phyloP scores from a whole-genome alignment of 2,888 invertebrate genomes.

The Thecophora atra region DNA sequence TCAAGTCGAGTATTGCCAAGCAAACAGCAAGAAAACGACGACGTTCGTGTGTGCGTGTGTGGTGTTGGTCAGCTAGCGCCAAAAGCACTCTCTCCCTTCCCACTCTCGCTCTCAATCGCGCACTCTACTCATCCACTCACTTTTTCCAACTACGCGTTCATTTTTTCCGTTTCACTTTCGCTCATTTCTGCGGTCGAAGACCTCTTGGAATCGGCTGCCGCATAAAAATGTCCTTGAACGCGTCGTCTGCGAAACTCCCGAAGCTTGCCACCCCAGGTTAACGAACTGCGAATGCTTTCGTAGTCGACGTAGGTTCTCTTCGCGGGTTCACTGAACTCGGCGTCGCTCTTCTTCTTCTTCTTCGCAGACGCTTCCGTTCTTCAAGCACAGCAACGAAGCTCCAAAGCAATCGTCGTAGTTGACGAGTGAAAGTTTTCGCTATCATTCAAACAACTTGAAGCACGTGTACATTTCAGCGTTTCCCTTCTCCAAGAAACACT shows the following conservation, averaged over 20 bases:
- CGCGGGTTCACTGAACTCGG: conserved; percentile 23
- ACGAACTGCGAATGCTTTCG: neutral
- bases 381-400: no score
- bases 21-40: no score
- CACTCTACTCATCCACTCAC: neutral
- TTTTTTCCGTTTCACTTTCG: conserved; percentile 25
- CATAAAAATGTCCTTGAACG: conserved; percentile 41
- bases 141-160: neutral
- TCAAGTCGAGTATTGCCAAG: no score
- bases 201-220: neutral
- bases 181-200: conserved; percentile 15
- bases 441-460: no score
- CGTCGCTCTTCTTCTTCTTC: neutral
- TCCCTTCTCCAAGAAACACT: no score
- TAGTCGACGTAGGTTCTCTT: neutral
- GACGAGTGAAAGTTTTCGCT: no score
- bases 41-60: no score
- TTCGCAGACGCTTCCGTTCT: no score
- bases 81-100: no score
- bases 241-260: conserved; percentile 65
- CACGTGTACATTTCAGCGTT: no score
- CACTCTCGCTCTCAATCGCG: neutral
- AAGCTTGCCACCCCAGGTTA: conserved; percentile 41
- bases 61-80: no score
- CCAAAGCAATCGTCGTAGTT: no score